Percentiles rank a stretch among this genome's conserved stretches.
Conservation (phyloP, 2,888 invertebrate species). For the Euspilapteryx auroguttella region DNA sequence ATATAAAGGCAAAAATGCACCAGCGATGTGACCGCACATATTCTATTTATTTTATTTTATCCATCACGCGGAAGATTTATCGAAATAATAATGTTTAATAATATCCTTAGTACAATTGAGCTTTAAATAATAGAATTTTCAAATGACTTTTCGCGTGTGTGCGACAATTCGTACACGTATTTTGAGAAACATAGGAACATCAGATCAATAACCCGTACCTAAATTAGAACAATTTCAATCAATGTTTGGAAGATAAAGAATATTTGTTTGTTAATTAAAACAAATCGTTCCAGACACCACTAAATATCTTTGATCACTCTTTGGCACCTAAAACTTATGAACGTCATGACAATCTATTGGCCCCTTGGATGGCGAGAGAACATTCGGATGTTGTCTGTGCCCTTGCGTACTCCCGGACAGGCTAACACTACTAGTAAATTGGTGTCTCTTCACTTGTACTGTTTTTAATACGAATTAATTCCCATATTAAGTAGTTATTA, state of each 20-base stretch:
- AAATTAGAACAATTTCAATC: conserved; percentile 34
- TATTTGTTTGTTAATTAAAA: conserved; percentile 36
- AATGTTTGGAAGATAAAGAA: conserved; percentile 51
- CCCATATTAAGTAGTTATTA: no score
- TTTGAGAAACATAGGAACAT: conserved; percentile 54
- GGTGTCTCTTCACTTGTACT: conserved; percentile 22
- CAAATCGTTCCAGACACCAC: conserved; percentile 37
- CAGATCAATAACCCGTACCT: conserved; percentile 57
- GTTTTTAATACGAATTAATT: no score
- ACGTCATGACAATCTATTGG: conserved; percentile 27
- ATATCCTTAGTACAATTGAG: conserved; percentile 51
- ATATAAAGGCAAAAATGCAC: conserved; percentile 46
- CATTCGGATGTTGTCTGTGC: no score
- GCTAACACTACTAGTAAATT: no score
- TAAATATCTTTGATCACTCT: conserved; percentile 54
- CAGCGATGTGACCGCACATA: conserved; percentile 18
- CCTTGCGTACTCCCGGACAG: no score
- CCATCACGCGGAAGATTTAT: no score
- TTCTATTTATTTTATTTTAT: no score
- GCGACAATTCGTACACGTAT: conserved; percentile 5
- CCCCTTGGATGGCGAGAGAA: conserved; percentile 19
- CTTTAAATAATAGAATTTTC: conserved; percentile 56
- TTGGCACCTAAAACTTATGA: conserved; percentile 49
- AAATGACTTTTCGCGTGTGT: conserved; percentile 18
- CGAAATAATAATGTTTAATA: conserved; percentile 16